These are phyloP conservation scores for Cephus runcator DNA, from an alignment of 2,888 invertebrate genomes.

Conservation along the genomic window DNA sequence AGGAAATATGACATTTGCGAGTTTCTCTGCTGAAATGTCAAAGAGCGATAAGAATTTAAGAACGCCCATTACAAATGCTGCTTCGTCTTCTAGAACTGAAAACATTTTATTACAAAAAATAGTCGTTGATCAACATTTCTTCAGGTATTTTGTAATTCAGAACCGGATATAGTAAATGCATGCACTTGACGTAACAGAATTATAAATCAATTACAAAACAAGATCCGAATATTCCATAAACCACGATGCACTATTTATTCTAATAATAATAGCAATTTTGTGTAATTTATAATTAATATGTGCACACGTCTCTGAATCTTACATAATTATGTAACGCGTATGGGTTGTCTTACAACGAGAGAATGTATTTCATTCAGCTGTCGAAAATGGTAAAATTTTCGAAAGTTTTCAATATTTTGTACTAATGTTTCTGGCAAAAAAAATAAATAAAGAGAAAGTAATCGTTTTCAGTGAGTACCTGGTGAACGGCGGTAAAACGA, in stretches of 20 bases:
- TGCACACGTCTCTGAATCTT: not conserved
- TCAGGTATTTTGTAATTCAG: not conserved
- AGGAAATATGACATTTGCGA: conserved; percentile 9
- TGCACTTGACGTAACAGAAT: conserved; percentile 51
- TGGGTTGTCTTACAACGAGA: not conserved
- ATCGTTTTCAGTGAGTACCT: not conserved
- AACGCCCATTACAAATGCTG: not conserved
- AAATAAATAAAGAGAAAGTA: not conserved
- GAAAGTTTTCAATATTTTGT: not conserved
- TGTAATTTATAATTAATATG: not conserved
- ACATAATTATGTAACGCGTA: no score
- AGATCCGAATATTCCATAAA: not conserved
- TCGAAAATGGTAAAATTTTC: not conserved
- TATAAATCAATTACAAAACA: conserved; percentile 52
- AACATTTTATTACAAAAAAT: not conserved
- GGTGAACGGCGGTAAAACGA: not conserved
- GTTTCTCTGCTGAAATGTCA: not conserved
- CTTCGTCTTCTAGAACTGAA: not conserved
- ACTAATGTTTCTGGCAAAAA: not conserved
- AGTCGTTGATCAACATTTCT: not conserved
- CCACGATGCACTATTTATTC: not conserved
- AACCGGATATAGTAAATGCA: conserved; percentile 19
- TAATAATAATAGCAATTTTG: not conserved
- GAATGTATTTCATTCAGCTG: not conserved
- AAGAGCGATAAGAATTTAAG: not conserved